A percentile compares a stretch with the other conserved stretches of the same genome.
phyloP scores from a whole-genome alignment of 1,140 invertebrate genomes.

The Mylabris phalerata region DNA sequence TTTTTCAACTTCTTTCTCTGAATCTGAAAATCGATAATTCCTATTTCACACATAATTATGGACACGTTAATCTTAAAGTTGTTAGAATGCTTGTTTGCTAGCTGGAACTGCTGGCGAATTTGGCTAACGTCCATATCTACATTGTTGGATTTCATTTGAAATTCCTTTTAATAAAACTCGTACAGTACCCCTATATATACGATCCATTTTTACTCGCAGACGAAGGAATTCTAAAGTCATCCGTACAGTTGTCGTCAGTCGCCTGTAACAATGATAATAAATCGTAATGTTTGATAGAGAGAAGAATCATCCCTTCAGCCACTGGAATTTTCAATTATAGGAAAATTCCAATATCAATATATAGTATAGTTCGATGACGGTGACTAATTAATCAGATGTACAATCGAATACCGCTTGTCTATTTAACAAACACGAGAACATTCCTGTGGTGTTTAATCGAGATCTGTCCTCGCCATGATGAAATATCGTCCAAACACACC shows the following conservation, averaged over 20 bases:
- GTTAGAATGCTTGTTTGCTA: no score
- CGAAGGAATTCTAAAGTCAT: no score
- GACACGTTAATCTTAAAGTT: no score
- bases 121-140: no score
- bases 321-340: slow-evolving; percentile 20
- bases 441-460: slow-evolving; percentile 24
- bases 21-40: no score
- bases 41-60: no score
- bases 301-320: slow-evolving; percentile 12
- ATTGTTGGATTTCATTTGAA: no score
- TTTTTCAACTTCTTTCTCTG: no score
- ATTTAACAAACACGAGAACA: slow-evolving; percentile 23
- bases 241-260: neutral
- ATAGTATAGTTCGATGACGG: slow-evolving; percentile 5
- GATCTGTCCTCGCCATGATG: slow-evolving; percentile 21
- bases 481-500: slow-evolving; percentile 15
- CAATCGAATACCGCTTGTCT: slow-evolving; percentile 25
- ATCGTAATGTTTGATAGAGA: neutral
- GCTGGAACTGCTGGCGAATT: no score
- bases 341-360: slow-evolving; percentile 15
- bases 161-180: no score
- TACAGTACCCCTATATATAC: no score
- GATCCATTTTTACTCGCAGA: no score
- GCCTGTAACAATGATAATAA: neutral
- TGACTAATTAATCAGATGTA: slow-evolving; percentile 26